Conservation (phyloP, 1,140 invertebrate species). For the Drosophila lowei region DNA sequence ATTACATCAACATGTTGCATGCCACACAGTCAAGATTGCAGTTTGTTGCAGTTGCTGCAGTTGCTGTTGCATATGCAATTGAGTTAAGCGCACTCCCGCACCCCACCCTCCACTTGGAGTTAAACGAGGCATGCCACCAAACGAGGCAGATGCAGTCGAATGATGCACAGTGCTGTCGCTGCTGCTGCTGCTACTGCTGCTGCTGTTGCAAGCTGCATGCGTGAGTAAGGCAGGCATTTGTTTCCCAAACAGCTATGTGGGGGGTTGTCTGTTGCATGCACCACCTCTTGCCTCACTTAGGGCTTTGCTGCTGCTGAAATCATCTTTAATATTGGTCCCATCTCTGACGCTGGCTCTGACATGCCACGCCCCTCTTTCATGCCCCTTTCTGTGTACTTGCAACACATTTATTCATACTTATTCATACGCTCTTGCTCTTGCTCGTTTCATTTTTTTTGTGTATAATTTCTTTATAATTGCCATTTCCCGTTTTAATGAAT, state of each 20-base stretch:
- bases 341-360: neutral
- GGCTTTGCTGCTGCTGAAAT: slow-evolving; percentile 11
- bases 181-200: slow-evolving; percentile 23
- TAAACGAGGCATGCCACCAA: slow-evolving; percentile 63
- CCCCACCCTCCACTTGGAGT: slow-evolving; percentile 11
- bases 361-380: slow-evolving; percentile 10
- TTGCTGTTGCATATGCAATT: slow-evolving; percentile 70
- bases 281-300: slow-evolving; percentile 35
- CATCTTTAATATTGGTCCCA: slow-evolving; percentile 16
- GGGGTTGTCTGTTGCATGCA: slow-evolving; percentile 23
- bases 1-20: slow-evolving; percentile 78
- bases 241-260: slow-evolving; percentile 42
- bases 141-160: slow-evolving; percentile 19
- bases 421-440: slow-evolving; percentile 2
- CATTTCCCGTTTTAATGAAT: slow-evolving; percentile 76
- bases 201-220: slow-evolving; percentile 40
- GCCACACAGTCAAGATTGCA: slow-evolving; percentile 48
- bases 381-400: neutral
- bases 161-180: slow-evolving; percentile 42
- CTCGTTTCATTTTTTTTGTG: slow-evolving; percentile 20
- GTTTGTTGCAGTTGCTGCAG: slow-evolving; percentile 36
- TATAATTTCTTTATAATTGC: slow-evolving; percentile 64
- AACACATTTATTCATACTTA: slow-evolving; percentile 14
- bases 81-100: slow-evolving; percentile 48
- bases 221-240: slow-evolving; percentile 45